A percentile compares a stretch with the other conserved stretches of the same genome.
phyloP scores from a whole-genome alignment of 2,888 invertebrate genomes.

The Anthrax anthrax region DNA sequence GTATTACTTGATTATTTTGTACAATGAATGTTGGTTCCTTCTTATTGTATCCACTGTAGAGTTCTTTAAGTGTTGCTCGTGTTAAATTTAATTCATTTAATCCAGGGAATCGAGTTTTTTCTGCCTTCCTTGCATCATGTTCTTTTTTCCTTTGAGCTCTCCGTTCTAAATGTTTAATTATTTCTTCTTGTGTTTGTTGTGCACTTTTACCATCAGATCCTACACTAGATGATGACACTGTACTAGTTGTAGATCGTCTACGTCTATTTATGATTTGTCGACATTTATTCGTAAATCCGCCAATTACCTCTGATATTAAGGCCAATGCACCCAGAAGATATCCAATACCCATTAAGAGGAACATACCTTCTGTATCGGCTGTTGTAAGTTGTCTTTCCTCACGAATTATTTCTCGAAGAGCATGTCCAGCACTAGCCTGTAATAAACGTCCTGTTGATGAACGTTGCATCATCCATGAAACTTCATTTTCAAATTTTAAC shows the following conservation, averaged over 20 bases:
- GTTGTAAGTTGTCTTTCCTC: conserved; percentile 61
- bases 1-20: conserved; percentile 15
- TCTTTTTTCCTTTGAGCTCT: conserved; percentile 17
- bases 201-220: conserved; percentile 13
- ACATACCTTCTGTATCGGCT: conserved; percentile 74
- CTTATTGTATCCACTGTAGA: conserved; percentile 21
- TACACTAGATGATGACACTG: conserved; percentile 19
- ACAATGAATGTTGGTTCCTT: conserved; percentile 15
- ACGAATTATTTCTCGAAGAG: conserved; percentile 34
- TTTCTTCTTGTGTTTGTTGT: conserved; percentile 10
- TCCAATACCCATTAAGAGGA: conserved; percentile 55
- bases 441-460: conserved; percentile 45
- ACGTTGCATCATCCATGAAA: conserved; percentile 57
- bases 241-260: conserved; percentile 18
- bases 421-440: conserved; percentile 40
- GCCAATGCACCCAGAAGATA: conserved; percentile 48
- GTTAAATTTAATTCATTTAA: conserved; percentile 27
- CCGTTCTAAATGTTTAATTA: conserved; percentile 15
- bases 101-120: conserved; percentile 20
- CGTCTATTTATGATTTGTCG: conserved; percentile 26
- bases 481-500: conserved; percentile 50
- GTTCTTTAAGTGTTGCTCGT: conserved; percentile 24
- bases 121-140: conserved; percentile 8
- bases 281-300: conserved; percentile 50
- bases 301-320: conserved; percentile 54